phyloP scores from a whole-genome alignment of 1,140 invertebrate genomes.

The Euglossa dilemma region DNA sequence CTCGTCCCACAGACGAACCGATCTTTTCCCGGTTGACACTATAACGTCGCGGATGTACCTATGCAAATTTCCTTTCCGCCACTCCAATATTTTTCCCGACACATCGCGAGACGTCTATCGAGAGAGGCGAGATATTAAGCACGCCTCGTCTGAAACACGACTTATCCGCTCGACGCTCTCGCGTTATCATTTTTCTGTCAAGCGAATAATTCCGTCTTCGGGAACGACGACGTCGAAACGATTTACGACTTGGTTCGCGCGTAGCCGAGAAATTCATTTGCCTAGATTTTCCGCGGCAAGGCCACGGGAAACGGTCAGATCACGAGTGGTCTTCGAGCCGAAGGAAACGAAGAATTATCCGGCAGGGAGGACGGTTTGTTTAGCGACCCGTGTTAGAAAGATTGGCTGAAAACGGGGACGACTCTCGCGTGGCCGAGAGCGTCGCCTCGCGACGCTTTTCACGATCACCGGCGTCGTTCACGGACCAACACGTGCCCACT shows the following conservation, averaged over 20 bases:
- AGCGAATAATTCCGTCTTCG: background rate
- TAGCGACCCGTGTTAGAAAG: background rate
- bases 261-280: too few species aligned
- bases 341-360: background rate
- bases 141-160: background rate
- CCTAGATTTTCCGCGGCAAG: too few species aligned
- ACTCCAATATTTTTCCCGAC: background rate
- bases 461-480: slow-evolving; percentile 54
- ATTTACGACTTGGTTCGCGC: too few species aligned
- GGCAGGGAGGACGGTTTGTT: background rate
- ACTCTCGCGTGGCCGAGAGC: slow-evolving; percentile 26
- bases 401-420: slow-evolving; percentile 46
- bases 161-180: background rate
- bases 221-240: background rate
- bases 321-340: background rate
- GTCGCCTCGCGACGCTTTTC: slow-evolving; percentile 41
- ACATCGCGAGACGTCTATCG: background rate
- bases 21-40: background rate
- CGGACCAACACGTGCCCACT: slow-evolving; percentile 36
- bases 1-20: background rate
- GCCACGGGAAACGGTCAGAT: background rate
- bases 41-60: background rate
- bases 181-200: background rate
- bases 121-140: background rate
- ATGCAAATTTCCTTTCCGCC: background rate